Conservation (phyloP, 2,113 vertebrate genomes). For the Dunckerocampus dactyliophorus region DNA sequence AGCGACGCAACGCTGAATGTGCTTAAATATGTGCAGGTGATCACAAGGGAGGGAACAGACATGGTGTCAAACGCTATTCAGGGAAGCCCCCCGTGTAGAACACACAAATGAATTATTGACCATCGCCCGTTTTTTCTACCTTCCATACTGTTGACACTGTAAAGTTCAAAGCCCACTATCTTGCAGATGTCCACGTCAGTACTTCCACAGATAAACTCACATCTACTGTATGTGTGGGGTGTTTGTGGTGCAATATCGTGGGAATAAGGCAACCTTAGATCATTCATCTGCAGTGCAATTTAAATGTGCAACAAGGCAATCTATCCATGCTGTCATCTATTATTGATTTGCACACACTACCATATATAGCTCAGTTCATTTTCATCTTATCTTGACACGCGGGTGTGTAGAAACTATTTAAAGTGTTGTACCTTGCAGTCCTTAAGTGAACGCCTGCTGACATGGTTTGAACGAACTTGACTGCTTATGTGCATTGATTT, state of each 20-base stretch:
- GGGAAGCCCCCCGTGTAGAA: constrained; percentile 31
- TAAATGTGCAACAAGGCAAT: constrained; percentile 8
- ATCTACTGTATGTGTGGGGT: too few relatives aligned
- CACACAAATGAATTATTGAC: constrained; percentile 57
- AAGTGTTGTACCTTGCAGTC: background rate
- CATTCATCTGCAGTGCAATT: constrained; percentile 17
- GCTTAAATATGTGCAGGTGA: constrained; percentile 1
- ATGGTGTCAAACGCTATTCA: constrained; percentile 38
- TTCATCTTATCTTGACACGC: background rate
- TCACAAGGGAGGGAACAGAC: constrained; percentile 4
- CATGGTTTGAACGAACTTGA: too few relatives aligned
- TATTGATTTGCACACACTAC: constrained; percentile 8
- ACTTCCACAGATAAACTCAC: too few relatives aligned
- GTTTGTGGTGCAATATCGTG: background rate
- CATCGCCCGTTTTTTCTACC: too few relatives aligned
- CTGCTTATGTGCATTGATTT: too few relatives aligned
- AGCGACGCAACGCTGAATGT: constrained; percentile 2
- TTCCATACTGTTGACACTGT: too few relatives aligned
- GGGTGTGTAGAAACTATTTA: background rate
- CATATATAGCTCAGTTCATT: background rate
- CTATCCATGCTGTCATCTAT: constrained; percentile 23
- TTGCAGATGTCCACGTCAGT: too few relatives aligned
- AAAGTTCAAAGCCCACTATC: background rate
- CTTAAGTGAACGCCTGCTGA: too few relatives aligned
- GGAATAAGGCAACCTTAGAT: constrained; percentile 10